phyloP scores from a whole-genome alignment of 2,888 invertebrate species.

The Hedychridium roseum region DNA sequence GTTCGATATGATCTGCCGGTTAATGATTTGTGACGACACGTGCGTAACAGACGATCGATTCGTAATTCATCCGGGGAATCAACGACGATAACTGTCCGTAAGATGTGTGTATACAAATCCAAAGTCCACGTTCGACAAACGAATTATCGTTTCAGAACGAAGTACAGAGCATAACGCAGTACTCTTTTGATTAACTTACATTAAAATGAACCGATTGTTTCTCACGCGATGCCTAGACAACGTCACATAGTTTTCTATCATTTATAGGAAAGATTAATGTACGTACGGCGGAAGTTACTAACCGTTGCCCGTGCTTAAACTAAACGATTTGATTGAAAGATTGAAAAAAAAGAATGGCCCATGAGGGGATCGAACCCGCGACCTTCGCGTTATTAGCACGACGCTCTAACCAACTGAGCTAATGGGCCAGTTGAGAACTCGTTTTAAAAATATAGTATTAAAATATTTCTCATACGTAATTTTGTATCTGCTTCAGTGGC shows the following conservation, averaged over 20 bases:
- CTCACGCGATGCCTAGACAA: not conserved
- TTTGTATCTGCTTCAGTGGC: not conserved
- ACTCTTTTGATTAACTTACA: not conserved
- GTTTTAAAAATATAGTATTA: not conserved
- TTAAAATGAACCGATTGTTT: not conserved
- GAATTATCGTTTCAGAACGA: too few species aligned
- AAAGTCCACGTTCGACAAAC: too few species aligned
- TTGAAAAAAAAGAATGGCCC: conserved; percentile 51
- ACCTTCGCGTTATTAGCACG: conserved; percentile 56
- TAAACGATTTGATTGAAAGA: too few species aligned
- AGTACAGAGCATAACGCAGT: not conserved
- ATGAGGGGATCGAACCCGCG: conserved; percentile 55
- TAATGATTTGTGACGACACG: too few species aligned
- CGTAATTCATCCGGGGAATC: too few species aligned
- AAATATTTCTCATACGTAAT: not conserved
- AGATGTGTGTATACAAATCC: too few species aligned
- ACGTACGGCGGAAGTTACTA: too few species aligned
- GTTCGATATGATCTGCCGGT: too few species aligned
- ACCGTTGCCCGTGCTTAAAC: too few species aligned
- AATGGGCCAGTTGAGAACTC: conserved; percentile 36
- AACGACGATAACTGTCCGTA: too few species aligned
- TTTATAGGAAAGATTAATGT: not conserved
- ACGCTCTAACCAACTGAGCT: conserved; percentile 59
- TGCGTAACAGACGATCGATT: too few species aligned
- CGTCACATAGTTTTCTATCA: not conserved